Conservation (phyloP, 92 coral and sea anemone species). For the Phenganax marumi region DNA sequence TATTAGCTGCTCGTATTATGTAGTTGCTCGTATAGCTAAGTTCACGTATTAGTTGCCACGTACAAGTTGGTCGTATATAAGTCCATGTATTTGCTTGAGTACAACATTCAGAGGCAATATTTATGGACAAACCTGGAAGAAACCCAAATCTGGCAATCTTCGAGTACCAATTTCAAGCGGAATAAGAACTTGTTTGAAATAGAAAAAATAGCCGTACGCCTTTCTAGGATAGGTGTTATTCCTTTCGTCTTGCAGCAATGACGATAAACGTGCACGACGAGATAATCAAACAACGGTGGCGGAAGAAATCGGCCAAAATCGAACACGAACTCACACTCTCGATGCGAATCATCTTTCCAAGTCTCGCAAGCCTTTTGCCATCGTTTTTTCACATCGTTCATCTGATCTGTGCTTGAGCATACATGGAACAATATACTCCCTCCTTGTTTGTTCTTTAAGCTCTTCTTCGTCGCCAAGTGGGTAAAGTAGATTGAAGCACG, state of each 20-base stretch:
- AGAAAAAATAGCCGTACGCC: constrained; percentile 64
- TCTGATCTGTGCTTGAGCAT: constrained; percentile 49
- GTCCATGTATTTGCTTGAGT: neutral
- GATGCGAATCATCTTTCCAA: constrained; percentile 56
- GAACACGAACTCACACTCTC: constrained; percentile 56
- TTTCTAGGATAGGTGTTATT: constrained; percentile 56
- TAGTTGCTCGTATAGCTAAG: too few species aligned
- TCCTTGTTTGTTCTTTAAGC: neutral
- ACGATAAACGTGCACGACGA: constrained; percentile 59
- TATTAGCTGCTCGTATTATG: too few species aligned
- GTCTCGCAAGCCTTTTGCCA: constrained; percentile 52
- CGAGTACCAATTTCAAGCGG: constrained; percentile 34
- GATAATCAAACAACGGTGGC: constrained; percentile 61
- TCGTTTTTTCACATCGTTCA: constrained; percentile 30
- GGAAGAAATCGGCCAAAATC: constrained; percentile 70
- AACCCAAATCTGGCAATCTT: constrained; percentile 62
- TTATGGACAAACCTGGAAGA: constrained; percentile 52
- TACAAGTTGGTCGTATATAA: too few species aligned
- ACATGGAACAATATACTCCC: constrained; percentile 62
- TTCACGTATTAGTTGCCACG: too few species aligned
- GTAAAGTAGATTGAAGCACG: constrained; percentile 61
- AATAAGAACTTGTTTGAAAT: constrained; percentile 61
- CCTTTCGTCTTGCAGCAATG: constrained; percentile 54
- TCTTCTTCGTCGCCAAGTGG: constrained; percentile 32
- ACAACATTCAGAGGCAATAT: neutral